Evolutionary conservation across 2,888 invertebrate genomes (phyloP).

Genomic region (Salpingus planirostris): DNA sequence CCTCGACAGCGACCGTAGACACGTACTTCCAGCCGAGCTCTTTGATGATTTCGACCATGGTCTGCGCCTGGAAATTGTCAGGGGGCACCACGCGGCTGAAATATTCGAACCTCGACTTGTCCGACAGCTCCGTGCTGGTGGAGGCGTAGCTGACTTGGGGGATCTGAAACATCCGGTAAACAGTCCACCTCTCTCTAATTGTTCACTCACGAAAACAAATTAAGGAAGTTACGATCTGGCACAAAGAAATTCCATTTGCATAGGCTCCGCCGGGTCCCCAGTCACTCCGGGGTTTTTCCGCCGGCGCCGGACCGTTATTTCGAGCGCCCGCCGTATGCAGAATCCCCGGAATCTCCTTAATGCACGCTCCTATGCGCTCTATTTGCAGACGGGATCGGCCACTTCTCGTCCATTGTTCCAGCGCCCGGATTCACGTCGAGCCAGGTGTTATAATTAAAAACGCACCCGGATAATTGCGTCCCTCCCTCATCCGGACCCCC

Average conservation of each 20-base stretch:
- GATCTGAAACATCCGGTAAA: constrained; percentile 41
- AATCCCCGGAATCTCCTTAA: no score
- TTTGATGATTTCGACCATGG: constrained; percentile 58
- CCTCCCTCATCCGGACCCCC: no score
- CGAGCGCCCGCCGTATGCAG: no score
- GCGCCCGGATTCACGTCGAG: no score
- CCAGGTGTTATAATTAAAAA: no score
- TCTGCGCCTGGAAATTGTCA: constrained; percentile 61
- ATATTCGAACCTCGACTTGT: constrained; percentile 59
- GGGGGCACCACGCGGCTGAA: constrained; percentile 65
- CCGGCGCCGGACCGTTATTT: no score
- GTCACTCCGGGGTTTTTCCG: no score
- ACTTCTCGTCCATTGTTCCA: no score
- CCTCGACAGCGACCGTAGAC: constrained; percentile 66
- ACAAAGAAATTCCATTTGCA: constrained; percentile 14
- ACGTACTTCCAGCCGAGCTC: constrained; percentile 67
- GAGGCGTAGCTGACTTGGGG: constrained; percentile 66
- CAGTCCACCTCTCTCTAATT: constrained; percentile 12
- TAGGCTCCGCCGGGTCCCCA: no score
- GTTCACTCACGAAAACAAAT: constrained; percentile 13
- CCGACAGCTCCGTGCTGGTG: constrained; percentile 60
- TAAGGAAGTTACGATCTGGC: constrained; percentile 12
- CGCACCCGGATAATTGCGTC: no score
- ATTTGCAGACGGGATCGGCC: no score
- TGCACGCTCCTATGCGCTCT: no score